These are phyloP conservation scores for Pheosia tremula DNA, from an alignment of 2,888 invertebrate genomes.

Conservation along the genomic window DNA sequence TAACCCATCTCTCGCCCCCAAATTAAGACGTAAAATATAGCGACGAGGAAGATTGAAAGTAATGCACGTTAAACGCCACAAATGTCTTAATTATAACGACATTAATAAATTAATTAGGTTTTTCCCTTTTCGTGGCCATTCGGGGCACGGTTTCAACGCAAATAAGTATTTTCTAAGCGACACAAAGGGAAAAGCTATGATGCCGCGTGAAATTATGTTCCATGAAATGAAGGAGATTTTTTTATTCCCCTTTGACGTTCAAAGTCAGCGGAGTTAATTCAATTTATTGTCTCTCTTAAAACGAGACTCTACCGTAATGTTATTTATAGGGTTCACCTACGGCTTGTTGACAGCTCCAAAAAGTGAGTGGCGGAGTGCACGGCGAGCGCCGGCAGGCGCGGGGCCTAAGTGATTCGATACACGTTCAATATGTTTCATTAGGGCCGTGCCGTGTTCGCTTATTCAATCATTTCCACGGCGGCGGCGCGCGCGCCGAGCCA, in stretches of 20 bases:
- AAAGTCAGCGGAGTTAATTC: constrained; percentile 77
- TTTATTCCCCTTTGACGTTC: constrained; percentile 75
- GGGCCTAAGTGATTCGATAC: constrained; percentile 83
- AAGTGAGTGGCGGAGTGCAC: constrained; percentile 78
- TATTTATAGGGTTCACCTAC: constrained; percentile 80
- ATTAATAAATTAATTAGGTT: constrained; percentile 76
- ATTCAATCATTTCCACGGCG: constrained; percentile 79
- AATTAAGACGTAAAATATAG: constrained; percentile 36
- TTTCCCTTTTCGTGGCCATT: constrained; percentile 60
- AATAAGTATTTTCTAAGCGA: constrained; percentile 73
- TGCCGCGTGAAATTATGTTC: constrained; percentile 74
- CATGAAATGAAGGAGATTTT: constrained; percentile 72
- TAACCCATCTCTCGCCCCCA: constrained; percentile 16
- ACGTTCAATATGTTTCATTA: constrained; percentile 84
- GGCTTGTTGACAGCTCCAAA: constrained; percentile 73
- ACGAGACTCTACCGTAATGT: constrained; percentile 74
- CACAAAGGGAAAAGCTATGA: constrained; percentile 64
- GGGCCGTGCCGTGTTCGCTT: constrained; percentile 72
- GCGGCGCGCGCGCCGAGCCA: constrained; percentile 57
- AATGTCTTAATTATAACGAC: constrained; percentile 69
- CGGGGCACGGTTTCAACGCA: constrained; percentile 61
- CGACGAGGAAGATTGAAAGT: constrained; percentile 47
- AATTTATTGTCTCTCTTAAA: constrained; percentile 82
- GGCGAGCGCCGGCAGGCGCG: constrained; percentile 19
- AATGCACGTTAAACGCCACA: constrained; percentile 62